Evolutionary conservation across 2,888 invertebrate species (phyloP).

Genomic region (Cosmia trapezina): DNA sequence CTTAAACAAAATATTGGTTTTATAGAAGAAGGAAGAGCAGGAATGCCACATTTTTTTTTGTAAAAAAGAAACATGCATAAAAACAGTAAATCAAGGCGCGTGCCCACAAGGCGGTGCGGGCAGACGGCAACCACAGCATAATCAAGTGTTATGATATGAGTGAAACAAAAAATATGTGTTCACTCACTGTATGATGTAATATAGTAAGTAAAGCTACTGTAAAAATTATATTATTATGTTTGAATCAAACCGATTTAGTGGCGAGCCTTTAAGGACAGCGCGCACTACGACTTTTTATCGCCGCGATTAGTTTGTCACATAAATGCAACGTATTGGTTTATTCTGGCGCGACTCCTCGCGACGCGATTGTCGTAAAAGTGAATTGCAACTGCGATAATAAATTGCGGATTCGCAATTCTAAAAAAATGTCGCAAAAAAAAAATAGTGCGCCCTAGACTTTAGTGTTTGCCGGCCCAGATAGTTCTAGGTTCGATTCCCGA

Average conservation of each 20-base stretch:
- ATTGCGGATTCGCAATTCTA: too few relatives aligned
- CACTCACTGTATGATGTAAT: constrained; percentile 54
- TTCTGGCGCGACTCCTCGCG: too few relatives aligned
- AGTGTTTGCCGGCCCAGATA: too few relatives aligned
- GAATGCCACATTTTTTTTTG: constrained; percentile 11
- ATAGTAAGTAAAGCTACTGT: constrained; percentile 26
- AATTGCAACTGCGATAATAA: too few relatives aligned
- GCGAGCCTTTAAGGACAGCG: too few relatives aligned
- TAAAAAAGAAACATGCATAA: constrained; percentile 30
- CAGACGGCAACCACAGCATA: constrained; percentile 55
- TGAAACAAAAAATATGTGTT: constrained; percentile 57
- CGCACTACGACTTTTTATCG: too few relatives aligned
- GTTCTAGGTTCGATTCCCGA: too few relatives aligned
- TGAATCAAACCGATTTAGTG: neutral
- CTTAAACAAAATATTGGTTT: neutral
- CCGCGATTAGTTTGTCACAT: too few relatives aligned
- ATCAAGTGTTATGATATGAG: constrained; percentile 59
- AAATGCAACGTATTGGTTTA: too few relatives aligned
- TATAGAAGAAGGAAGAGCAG: constrained; percentile 4
- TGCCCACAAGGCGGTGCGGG: constrained; percentile 54
- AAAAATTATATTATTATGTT: constrained; percentile 4
- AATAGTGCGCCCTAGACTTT: too few relatives aligned
- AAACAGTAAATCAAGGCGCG: constrained; percentile 68
- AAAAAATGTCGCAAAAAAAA: too few relatives aligned
- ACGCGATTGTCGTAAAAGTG: too few relatives aligned